Conservation (phyloP, 1,140 invertebrate genomes). For the Charaxes varanes region DNA sequence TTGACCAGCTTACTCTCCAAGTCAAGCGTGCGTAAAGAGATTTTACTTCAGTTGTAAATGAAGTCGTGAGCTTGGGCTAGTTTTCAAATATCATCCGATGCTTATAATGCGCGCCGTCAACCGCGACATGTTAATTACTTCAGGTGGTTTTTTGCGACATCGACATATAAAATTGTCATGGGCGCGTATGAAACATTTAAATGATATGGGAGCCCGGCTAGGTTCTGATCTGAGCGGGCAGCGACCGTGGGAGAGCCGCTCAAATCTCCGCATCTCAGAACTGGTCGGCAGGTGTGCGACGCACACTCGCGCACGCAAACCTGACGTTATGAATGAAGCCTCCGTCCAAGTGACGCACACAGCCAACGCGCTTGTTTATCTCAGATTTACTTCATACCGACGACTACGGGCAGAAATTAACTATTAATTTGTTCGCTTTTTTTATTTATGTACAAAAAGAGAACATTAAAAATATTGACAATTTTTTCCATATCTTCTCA, state of each 20-base stretch:
- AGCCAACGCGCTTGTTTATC: slow-evolving; percentile 62
- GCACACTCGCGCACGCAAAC: slow-evolving; percentile 37
- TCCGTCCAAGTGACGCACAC: slow-evolving; percentile 33
- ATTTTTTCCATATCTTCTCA: too few relatives aligned
- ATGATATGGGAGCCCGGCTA: slow-evolving; percentile 59
- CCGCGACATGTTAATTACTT: slow-evolving; percentile 3
- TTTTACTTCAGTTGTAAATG: too few relatives aligned
- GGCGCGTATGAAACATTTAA: slow-evolving; percentile 44
- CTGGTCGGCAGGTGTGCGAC: slow-evolving; percentile 70
- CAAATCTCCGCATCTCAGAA: slow-evolving; percentile 73
- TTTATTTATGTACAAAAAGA: too few relatives aligned
- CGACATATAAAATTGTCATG: slow-evolving; percentile 5
- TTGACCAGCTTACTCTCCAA: too few relatives aligned
- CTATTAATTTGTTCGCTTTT: slow-evolving; percentile 69
- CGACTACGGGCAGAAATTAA: slow-evolving; percentile 53
- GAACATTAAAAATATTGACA: too few relatives aligned
- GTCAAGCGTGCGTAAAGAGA: too few relatives aligned
- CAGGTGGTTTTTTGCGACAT: slow-evolving; percentile 1
- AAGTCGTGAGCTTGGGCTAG: too few relatives aligned
- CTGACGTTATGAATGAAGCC: slow-evolving; percentile 64
- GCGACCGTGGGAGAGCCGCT: slow-evolving; percentile 68
- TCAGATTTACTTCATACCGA: slow-evolving; percentile 68
- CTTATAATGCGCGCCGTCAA: background rate
- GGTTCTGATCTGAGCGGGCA: slow-evolving; percentile 62
- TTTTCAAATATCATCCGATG: too few relatives aligned